These are phyloP conservation scores for Drosophila novamexicana DNA, from an alignment of 1,140 invertebrate genomes.

Conservation along the genomic window DNA sequence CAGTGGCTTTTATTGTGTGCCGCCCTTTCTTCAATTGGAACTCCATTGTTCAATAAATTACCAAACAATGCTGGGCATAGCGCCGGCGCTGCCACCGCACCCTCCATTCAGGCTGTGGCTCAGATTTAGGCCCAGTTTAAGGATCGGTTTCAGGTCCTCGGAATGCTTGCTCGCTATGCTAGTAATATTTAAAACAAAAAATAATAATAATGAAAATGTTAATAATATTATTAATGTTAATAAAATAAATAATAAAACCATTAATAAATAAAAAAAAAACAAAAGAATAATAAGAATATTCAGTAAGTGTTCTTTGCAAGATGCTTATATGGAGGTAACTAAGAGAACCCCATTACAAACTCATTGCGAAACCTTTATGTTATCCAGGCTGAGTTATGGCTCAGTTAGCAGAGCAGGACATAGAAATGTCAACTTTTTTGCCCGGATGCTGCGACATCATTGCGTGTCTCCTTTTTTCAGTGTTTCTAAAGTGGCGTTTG, in stretches of 20 bases:
- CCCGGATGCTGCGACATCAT: constrained; percentile 7
- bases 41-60: constrained; percentile 67
- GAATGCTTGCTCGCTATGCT: too few species aligned
- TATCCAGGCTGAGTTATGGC: constrained; percentile 28
- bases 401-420: constrained; percentile 22
- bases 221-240: too few species aligned
- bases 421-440: constrained; percentile 53
- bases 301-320: too few species aligned
- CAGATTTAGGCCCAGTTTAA: not conserved
- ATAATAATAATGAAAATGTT: too few species aligned
- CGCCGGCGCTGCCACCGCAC: constrained; percentile 65
- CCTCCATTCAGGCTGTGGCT: not conserved
- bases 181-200: too few species aligned
- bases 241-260: too few species aligned
- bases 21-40: constrained; percentile 22
- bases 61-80: constrained; percentile 66
- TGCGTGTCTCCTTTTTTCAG: constrained; percentile 7
- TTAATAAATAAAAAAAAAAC: too few species aligned
- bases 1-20: constrained; percentile 73
- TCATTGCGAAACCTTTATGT: constrained; percentile 17
- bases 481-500: constrained; percentile 26
- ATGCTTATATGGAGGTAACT: too few species aligned
- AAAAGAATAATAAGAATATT: too few species aligned
- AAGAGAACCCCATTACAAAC: not conserved
- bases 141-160: not conserved